phyloP scores from a whole-genome alignment of 2,888 invertebrate genomes.

The Drosophila antonietae region DNA sequence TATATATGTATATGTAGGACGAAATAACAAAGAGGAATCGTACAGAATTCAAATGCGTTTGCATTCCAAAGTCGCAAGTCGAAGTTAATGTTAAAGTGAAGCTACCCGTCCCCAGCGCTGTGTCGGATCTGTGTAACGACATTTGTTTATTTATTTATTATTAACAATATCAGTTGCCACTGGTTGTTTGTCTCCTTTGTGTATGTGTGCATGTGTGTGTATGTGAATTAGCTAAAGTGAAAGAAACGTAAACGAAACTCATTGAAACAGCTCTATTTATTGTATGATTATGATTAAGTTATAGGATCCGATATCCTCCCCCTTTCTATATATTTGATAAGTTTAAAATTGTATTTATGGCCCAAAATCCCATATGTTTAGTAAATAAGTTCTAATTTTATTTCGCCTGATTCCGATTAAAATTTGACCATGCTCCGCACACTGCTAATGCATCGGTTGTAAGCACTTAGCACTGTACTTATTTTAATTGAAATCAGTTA shows the following conservation, averaged over 20 bases:
- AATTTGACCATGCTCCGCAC: slow-evolving; percentile 7
- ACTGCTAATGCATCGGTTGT: slow-evolving; percentile 54
- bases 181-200: slow-evolving; percentile 8
- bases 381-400: slow-evolving; percentile 1
- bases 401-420: slow-evolving; percentile 3
- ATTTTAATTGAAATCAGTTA: slow-evolving; percentile 33
- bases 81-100: background rate
- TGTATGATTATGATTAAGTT: slow-evolving; percentile 24
- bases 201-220: background rate
- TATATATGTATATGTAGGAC: background rate
- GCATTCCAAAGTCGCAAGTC: slow-evolving; percentile 1
- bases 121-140: background rate
- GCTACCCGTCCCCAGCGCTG: background rate
- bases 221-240: slow-evolving; percentile 41
- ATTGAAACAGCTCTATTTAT: slow-evolving; percentile 16
- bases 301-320: slow-evolving; percentile 1
- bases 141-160: slow-evolving; percentile 17
- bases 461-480: slow-evolving; percentile 61
- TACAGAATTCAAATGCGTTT: slow-evolving; percentile 3
- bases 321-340: slow-evolving; percentile 28
- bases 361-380: slow-evolving; percentile 12
- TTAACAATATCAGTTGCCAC: background rate
- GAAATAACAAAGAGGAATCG: slow-evolving; percentile 1
- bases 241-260: slow-evolving; percentile 22
- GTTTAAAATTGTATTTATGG: slow-evolving; percentile 41